Base-by-base conservation (phyloP, 64 coral and sea anemone species). In the Actinia equina region DNA sequence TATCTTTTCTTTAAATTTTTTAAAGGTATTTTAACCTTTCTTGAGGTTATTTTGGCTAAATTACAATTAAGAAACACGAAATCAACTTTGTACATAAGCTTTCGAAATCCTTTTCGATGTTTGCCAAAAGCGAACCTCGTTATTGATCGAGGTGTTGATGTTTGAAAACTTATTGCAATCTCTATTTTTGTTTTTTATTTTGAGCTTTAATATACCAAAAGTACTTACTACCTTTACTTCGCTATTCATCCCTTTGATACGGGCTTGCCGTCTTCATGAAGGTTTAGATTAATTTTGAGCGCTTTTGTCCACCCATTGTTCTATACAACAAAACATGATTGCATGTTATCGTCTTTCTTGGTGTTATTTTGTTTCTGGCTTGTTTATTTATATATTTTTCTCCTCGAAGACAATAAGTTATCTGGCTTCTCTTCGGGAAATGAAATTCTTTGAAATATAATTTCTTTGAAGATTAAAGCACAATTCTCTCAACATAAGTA, bases 151-250 rank as follows among this genome's bases (percentile, higher is more conserved):
- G 63, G 63, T 69, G 63, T 69, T 69, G 63, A 69, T 69, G 26
- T 30, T 74, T 74, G 4, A 30, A 74, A 26, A 18, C 12, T 41
- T 18, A 16, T 30, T 42, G 26, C 63, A 26, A n/a, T 69, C 6
- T 69, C n/a, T 69, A 25, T 74, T 74, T 74, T 41, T 74, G 13
- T 74, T 74, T 74, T 74, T 74, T 41, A 74, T 74, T 74, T 41
- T 74, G 26, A 74, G 22, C n/a, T 74, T 74, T 27, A 74, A 30
- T 74, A 30, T 14, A 30, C 23, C 4, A 74, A 12, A 74, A 74
- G 1, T 13, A 74, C 27, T 3, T 13, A 74, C 27, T 30, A 7
- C 8, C 8, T 27, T 1, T 30, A 74, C 69, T 30, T 13, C 11
- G 23, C 13, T 74, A 41, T 11, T 57, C 11, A 57, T 57, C 2